Base-by-base conservation (phyloP, 1,140 invertebrate genomes). In the Melipona quadrifasciata region DNA sequence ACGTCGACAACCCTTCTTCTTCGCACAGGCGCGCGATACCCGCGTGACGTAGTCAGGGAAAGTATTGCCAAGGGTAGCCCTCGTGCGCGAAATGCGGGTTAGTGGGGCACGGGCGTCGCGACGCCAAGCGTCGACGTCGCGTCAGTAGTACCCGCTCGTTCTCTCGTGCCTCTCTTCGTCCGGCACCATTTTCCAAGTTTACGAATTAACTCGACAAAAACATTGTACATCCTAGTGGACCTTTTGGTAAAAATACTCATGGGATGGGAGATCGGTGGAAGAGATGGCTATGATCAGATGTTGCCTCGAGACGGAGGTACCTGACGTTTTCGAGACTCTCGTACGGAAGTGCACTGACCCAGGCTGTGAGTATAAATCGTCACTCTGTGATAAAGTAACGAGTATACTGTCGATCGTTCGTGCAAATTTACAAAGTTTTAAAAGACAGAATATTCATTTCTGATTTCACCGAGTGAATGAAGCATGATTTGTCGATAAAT, bases 321-420 rank as follows among this genome's bases (percentile, higher is more conserved):
- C 97, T 5, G 97, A 97, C 92, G 95, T 97, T 90, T 94, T 97
- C 77, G 97, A 97, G 86, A 96, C 96, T 65, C 96, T 97, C 80
- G 95, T 96, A 10, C 96, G 96, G 92, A 97, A 97, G 94, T 98
- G 97, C 92, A 97, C 97, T 31, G 97, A 97, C 95, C 96, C 97
- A 71, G 96, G 97, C 93, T 97, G 97, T 97, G 95, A 97, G 97
- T 97, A 64, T n/a, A 1, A 71, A 51, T 81, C 21, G 0, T 64
- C 64, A 5, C 3, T 64, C 14, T 14, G n/a, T 3, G 53, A 47
- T 34, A 21, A 57, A 34, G 31, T 24, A 2, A 16, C 10, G 19
- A 31, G 10, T 19, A 31, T 31, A 17, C 6, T 19, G 19, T 17
- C 8, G 39, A 8, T 57, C 14, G 0, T 57, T 19, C 19, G 16